Percentiles rank a stretch among this genome's conserved stretches.
phyloP scores from a whole-genome alignment of 2,888 invertebrate species.

The Callimorpha dominula region DNA sequence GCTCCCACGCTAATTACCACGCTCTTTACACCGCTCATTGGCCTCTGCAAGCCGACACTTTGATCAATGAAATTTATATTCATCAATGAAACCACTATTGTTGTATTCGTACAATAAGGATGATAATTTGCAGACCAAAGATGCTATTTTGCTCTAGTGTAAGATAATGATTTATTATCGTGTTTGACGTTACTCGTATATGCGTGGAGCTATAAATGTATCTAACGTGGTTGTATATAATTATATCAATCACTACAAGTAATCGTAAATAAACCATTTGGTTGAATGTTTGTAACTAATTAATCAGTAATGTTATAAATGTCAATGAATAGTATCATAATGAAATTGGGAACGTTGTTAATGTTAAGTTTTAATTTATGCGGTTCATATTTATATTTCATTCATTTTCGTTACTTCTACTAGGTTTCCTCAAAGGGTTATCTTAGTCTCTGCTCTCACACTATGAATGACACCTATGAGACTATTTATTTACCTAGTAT shows the following conservation, averaged over 20 bases:
- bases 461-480: neutral
- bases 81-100: conserved; percentile 74
- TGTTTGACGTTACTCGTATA: conserved; percentile 30
- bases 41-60: conserved; percentile 61
- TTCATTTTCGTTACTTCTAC: neutral
- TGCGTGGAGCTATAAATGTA: conserved; percentile 30
- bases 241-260: conserved; percentile 23
- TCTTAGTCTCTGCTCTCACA: neutral
- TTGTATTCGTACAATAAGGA: conserved; percentile 59
- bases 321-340: conserved; percentile 3
- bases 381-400: neutral
- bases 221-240: conserved; percentile 17
- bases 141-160: conserved; percentile 55
- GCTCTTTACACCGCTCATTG: conserved; percentile 68
- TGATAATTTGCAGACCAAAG: conserved; percentile 55
- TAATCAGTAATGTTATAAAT: conserved; percentile 11
- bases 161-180: conserved; percentile 46
- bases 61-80: conserved; percentile 77
- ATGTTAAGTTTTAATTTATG: neutral
- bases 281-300: conserved; percentile 12
- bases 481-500: neutral
- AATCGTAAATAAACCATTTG: conserved; percentile 13
- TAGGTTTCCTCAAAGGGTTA: neutral
- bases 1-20: conserved; percentile 80
- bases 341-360: neutral